Evolutionary conservation across 2,888 invertebrate genomes (phyloP), one percentile per base, ranked within the genome.

Genomic region (Dynastes tityus): DNA sequence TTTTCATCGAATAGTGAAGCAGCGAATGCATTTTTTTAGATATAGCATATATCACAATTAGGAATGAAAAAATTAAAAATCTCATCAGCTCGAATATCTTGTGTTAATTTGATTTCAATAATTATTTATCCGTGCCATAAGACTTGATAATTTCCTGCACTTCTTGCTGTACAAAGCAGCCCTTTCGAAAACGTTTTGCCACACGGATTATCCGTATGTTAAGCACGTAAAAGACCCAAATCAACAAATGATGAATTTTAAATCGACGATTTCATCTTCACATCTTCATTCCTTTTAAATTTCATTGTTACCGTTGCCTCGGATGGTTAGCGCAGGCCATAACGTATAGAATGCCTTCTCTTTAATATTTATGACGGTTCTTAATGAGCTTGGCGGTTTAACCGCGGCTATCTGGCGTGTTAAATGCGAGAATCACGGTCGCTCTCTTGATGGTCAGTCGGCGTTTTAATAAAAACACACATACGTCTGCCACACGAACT

Each of bases 221-320:
- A 45, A 45, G 8, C 45, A 45, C 8, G 8, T 2, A 2, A 8
- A 45, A 45, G 9, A 45, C 45, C 45, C 45, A 64, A 63, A 73
- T 79, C 74, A 77, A 77, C 79, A 74, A 77, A 77, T 75, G 55
- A 79, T 79, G 74, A 79, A 79, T 79, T 77, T 77, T 75, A 79
- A 79, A 79, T 74, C 77, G 58, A 45, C 74, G 27, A 75, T 74
- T 73, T 64, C 29, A 71, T 75, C 74, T 79, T 77, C 74, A 73
- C 73, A 79, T 77, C 77, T 79, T 77, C 77, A 79, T 79, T 79
- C 73, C 74, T 79, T 77, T 77, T 79, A 77, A 79, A 79, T 79
- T 79, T 77, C 75, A 79, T 79, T 79, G 73, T 55, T 71, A 77
- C 67, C 65, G 22, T 11, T 68, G 53, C 13, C 40, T 13, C n/a